These are phyloP conservation scores for Agonopterix arenella DNA, from an alignment of 2,888 invertebrate genomes.

Conservation along the genomic window DNA sequence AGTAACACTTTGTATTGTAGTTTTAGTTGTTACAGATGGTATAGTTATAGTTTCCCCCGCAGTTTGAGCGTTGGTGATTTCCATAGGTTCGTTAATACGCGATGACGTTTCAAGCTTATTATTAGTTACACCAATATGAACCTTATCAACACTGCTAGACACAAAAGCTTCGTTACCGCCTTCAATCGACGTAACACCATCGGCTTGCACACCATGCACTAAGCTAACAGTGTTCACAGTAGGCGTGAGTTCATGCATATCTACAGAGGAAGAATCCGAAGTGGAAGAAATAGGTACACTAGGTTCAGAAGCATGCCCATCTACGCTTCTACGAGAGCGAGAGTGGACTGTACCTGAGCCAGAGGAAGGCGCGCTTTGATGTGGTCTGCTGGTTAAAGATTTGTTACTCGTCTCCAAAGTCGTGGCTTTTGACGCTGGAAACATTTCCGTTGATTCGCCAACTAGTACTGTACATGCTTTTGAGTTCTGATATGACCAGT, in stretches of 20 bases:
- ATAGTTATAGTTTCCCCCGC: neutral
- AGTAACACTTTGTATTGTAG: too few relatives aligned
- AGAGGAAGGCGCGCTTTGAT: conserved; percentile 76
- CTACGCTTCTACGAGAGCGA: conserved; percentile 84
- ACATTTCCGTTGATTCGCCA: conserved; percentile 84
- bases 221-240: conserved; percentile 59
- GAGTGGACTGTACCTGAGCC: conserved; percentile 72
- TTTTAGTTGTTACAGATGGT: too few relatives aligned
- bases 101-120: conserved; percentile 15
- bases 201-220: conserved; percentile 65
- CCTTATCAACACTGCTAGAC: conserved; percentile 36
- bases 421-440: conserved; percentile 82
- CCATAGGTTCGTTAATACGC: conserved; percentile 10
- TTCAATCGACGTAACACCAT: conserved; percentile 26
- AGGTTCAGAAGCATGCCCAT: conserved; percentile 73
- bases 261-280: conserved; percentile 62
- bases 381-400: conserved; percentile 80
- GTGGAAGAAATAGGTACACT: conserved; percentile 48
- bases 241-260: conserved; percentile 69
- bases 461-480: conserved; percentile 91
- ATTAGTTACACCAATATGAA: conserved; percentile 48
- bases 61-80: conserved; percentile 13
- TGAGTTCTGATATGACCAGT: conserved; percentile 90
- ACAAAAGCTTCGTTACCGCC: conserved; percentile 41
- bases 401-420: conserved; percentile 82